phyloP scores from a whole-genome alignment of 2,797 vertebrate species.

The Coregonus suidteri region DNA sequence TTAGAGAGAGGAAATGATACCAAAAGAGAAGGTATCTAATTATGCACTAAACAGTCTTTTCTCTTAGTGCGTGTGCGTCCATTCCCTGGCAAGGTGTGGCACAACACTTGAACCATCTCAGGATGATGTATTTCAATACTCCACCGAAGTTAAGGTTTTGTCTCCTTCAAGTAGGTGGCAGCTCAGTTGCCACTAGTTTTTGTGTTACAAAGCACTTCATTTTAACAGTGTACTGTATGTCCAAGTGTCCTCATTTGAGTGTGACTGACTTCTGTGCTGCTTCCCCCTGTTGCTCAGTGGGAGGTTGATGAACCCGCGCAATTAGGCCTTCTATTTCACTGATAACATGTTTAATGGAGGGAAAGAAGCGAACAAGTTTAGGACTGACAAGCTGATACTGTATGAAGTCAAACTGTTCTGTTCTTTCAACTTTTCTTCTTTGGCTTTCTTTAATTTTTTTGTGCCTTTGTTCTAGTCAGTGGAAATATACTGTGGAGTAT shows the following conservation, averaged over 20 bases:
- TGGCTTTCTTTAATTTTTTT: neutral
- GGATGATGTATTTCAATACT: no score
- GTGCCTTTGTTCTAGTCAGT: neutral
- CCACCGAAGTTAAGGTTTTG: no score
- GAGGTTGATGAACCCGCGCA: constrained; percentile 22
- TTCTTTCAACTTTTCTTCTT: constrained; percentile 4
- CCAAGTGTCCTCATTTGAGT: constrained; percentile 25
- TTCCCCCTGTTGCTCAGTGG: neutral
- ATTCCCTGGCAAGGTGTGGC: no score
- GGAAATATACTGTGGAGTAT: neutral
- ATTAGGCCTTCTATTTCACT: constrained; percentile 15
- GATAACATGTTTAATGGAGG: neutral
- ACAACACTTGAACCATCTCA: no score
- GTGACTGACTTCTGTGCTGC: constrained; percentile 11
- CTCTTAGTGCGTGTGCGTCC: no score
- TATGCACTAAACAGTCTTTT: no score
- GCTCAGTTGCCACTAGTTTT: no score
- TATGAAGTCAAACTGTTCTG: constrained; percentile 1
- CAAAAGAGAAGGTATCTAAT: no score
- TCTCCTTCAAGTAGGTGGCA: no score
- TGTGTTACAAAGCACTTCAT: no score
- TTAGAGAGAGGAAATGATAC: no score
- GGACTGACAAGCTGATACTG: constrained; percentile 1
- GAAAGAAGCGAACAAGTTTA: neutral
- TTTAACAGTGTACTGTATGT: neutral